phyloP scores from a whole-genome alignment of 37 sponge, comb jelly and placozoan genomes.

The Haliclona indistincta region DNA sequence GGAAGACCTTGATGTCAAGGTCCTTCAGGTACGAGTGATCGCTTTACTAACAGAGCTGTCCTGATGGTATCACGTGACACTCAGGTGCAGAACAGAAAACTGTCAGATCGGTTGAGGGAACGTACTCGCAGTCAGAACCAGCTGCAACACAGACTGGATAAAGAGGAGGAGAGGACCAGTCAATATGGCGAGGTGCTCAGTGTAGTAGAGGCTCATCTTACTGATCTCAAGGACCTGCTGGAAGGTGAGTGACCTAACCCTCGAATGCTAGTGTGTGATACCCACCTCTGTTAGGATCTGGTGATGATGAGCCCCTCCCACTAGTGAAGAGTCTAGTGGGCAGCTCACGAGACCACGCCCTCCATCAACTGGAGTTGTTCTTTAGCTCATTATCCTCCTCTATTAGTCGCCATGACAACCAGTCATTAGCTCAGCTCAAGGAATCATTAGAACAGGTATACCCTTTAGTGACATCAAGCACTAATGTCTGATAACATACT shows the following conservation, averaged over 20 bases:
- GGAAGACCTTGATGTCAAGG: conserved; percentile 72
- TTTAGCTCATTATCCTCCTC: neutral
- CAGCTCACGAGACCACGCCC: conserved; percentile 2
- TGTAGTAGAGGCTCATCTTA: neutral
- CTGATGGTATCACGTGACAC: neutral
- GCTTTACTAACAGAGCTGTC: neutral
- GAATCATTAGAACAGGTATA: too few species aligned
- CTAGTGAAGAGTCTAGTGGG: too few species aligned
- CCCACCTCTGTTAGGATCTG: too few species aligned
- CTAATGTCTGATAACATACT: too few species aligned
- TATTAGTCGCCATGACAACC: neutral
- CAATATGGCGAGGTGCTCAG: neutral
- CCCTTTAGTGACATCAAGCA: too few species aligned
- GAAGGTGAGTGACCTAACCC: too few species aligned
- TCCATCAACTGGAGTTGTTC: too few species aligned
- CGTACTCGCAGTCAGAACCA: conserved; percentile 28
- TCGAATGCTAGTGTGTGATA: too few species aligned
- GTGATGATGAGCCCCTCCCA: too few species aligned
- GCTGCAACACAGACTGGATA: conserved; percentile 11
- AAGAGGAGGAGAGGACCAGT: neutral
- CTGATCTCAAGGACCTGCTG: too few species aligned
- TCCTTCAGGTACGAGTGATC: conserved; percentile 24
- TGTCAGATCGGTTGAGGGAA: conserved; percentile 61
- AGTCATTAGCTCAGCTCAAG: neutral
- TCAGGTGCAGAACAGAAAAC: conserved; percentile 64